phyloP scores from a whole-genome alignment of 2,113 vertebrate species.

The Apteryx mantelli region DNA sequence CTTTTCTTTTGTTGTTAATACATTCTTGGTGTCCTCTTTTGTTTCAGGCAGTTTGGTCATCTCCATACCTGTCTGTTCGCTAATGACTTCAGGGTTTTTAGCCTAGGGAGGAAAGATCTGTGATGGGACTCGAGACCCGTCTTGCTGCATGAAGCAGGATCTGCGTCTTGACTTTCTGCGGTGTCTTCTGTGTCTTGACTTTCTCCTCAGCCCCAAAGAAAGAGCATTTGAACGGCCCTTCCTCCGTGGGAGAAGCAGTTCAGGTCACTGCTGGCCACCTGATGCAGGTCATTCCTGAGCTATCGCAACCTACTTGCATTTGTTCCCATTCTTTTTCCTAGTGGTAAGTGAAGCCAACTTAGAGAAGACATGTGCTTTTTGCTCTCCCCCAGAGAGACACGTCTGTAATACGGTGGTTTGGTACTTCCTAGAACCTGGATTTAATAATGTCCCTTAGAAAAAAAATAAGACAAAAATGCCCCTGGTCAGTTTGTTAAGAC shows the following conservation, averaged over 20 bases:
- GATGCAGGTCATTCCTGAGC: not conserved
- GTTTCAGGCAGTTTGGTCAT: not conserved
- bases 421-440: not conserved
- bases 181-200: not conserved
- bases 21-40: not conserved
- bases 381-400: too few relatives aligned
- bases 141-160: not conserved
- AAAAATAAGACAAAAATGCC: not conserved
- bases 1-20: not conserved
- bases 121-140: not conserved
- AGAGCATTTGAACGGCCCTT: not conserved
- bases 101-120: too few relatives aligned
- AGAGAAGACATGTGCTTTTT: not conserved
- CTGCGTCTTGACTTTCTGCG: not conserved
- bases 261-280: not conserved
- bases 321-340: not conserved
- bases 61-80: accelerated
- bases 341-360: not conserved
- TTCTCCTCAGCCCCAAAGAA: not conserved
- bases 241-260: not conserved
- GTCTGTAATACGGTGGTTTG: too few relatives aligned
- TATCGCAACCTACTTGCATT: not conserved
- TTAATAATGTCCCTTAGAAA: not conserved
- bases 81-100: not conserved
- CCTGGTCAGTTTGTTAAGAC: not conserved